These are phyloP conservation scores for Morinoia aosen DNA, from an alignment of 2,888 invertebrate genomes.

Conservation along the genomic window DNA sequence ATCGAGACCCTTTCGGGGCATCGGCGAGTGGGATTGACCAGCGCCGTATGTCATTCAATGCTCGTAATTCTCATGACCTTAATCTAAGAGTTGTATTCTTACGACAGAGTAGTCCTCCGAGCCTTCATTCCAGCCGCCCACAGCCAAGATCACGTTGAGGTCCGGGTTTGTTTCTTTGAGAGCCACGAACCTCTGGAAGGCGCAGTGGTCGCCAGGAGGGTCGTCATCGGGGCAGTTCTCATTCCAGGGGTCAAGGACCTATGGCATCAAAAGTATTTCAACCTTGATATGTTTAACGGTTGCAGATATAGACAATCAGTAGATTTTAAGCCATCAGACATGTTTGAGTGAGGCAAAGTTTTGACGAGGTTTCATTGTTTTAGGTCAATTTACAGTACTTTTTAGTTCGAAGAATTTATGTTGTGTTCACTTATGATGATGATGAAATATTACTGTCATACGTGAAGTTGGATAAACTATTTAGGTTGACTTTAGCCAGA, in stretches of 20 bases:
- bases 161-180: conserved; percentile 70
- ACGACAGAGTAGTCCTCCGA: conserved; percentile 74
- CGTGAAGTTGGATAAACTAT: too few relatives aligned
- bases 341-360: background rate
- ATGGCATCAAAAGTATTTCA: background rate
- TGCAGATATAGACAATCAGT: background rate
- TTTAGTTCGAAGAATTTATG: background rate
- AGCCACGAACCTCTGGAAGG: conserved; percentile 70
- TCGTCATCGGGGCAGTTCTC: conserved; percentile 61
- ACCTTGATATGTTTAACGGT: background rate
- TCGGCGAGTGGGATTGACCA: background rate
- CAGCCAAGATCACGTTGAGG: conserved; percentile 71
- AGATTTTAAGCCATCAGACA: background rate
- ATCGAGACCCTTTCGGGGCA: background rate
- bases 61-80: background rate
- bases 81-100: background rate
- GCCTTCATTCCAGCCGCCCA: conserved; percentile 69
- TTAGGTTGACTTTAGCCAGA: background rate
- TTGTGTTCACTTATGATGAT: background rate
- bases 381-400: too few relatives aligned
- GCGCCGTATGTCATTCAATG: background rate
- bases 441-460: background rate
- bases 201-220: conserved; percentile 70
- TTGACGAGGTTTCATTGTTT: too few relatives aligned
- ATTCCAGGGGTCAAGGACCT: conserved; percentile 65